A percentile compares a stretch with the other conserved stretches of the same genome.
Evolutionary conservation across 2,888 invertebrate genomes (phyloP).

Genomic region (Erannis defoliaria): DNA sequence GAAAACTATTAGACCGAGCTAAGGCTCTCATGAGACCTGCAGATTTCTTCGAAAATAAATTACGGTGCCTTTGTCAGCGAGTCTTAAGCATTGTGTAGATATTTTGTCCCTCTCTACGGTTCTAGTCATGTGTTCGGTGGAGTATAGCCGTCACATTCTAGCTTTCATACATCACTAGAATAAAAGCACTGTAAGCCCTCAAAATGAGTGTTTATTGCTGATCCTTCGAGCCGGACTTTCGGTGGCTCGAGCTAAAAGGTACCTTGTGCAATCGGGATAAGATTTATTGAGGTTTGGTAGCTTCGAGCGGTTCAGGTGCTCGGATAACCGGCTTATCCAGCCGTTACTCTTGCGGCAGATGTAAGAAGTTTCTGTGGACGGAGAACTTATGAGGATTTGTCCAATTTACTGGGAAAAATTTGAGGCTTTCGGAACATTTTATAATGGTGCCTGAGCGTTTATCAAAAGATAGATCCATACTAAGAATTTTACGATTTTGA

Average conservation of each 20-base stretch:
- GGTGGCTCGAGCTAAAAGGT: slow-evolving; percentile 55
- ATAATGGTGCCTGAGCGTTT: slow-evolving; percentile 30
- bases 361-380: slow-evolving; percentile 58
- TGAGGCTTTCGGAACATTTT: slow-evolving; percentile 28
- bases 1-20: slow-evolving; percentile 60
- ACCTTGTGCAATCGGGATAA: slow-evolving; percentile 59
- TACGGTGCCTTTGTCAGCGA: slow-evolving; percentile 53
- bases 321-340: slow-evolving; percentile 68
- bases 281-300: slow-evolving; percentile 48
- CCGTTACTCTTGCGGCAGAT: slow-evolving; percentile 69
- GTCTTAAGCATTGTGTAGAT: slow-evolving; percentile 45
- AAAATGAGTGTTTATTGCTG: slow-evolving; percentile 83
- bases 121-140: slow-evolving; percentile 59
- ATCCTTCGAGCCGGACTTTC: slow-evolving; percentile 70
- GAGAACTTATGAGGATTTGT: slow-evolving; percentile 64
- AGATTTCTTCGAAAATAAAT: slow-evolving; percentile 56
- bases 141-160: slow-evolving; percentile 68
- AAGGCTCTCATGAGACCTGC: slow-evolving; percentile 51
- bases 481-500: background rate
- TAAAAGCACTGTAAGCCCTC: slow-evolving; percentile 73
- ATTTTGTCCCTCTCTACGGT: slow-evolving; percentile 57
- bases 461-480: background rate
- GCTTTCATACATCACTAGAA: slow-evolving; percentile 73
- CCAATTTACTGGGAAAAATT: slow-evolving; percentile 46
- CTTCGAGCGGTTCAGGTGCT: slow-evolving; percentile 69